Base-by-base conservation (phyloP, 2,888 invertebrate species). In the Hololepta plana region DNA sequence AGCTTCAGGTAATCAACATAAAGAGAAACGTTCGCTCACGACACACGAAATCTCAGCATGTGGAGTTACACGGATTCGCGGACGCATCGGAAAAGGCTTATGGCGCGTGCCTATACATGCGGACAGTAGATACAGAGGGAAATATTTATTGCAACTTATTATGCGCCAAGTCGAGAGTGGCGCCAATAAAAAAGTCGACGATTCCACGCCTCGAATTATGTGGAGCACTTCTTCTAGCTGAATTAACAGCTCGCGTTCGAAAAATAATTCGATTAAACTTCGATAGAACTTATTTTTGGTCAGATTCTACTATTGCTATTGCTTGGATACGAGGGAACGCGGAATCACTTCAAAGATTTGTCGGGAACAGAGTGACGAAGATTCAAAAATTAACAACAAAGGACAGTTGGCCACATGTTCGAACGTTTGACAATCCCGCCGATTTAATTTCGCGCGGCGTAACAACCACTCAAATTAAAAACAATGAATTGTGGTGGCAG, bases 31-130 rank as follows among this genome's bases (percentile, higher is more conserved):
- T n/a, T n/a, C n/a, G n/a, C n/a, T n/a, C n/a, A n/a, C n/a, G n/a
- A n/a, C n/a, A n/a, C n/a, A n/a, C n/a, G n/a, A n/a, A n/a, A n/a
- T n/a, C n/a, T n/a, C n/a, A n/a, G n/a, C n/a, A n/a, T n/a, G 5
- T 27, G 3, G 21, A 21, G 8, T 6, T 27, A 8, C 21, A 21
- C 15, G 21, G 27, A 3, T 20, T 27, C 14, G 7, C 20, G 4
- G 27, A 27, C 11, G 20, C 21, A 6, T 14, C 14, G n/a, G 20
- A 27, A 11, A 12, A 8, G 20, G 27, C 21, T 4, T 27, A 27
- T 11, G 27, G 27, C n/a, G 27, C 27, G 4, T 27, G 27, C 14
- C 10, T 27, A 12, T 27, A 21, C 11, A 21, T 27, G 9, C 9
- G 12, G 22, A 9, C n/a, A 3, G 11, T 21, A 3, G 9, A 26